phyloP scores from a whole-genome alignment of 2,113 vertebrate genomes.

The Pongo pygmaeus region DNA sequence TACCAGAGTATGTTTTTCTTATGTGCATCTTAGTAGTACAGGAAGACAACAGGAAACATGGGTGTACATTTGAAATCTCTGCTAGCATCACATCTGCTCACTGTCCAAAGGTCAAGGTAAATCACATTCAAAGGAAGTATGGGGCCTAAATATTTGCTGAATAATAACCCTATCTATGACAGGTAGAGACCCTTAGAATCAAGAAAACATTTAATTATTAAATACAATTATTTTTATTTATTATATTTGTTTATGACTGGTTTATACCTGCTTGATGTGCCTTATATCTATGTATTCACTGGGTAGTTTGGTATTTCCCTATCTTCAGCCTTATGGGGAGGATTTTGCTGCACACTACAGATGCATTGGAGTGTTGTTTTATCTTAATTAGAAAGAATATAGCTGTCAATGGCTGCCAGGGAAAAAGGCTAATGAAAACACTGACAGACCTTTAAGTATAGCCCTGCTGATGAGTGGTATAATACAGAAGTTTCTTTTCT shows the following conservation, averaged over 20 bases:
- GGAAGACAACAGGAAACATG: neutral
- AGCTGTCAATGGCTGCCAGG: constrained; percentile 63
- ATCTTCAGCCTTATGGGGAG: constrained; percentile 57
- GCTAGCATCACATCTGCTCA: neutral
- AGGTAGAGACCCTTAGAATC: neutral
- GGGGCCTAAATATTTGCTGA: neutral
- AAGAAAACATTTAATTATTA: neutral
- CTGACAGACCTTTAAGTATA: constrained; percentile 79
- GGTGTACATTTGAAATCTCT: neutral
- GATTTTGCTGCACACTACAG: constrained; percentile 22
- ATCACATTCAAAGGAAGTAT: neutral
- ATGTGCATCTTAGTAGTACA: no score
- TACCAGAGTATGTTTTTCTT: neutral
- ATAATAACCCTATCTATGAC: neutral
- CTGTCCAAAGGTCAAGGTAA: neutral
- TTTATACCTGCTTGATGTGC: neutral
- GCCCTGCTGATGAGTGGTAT: constrained; percentile 73
- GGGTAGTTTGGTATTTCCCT: constrained; percentile 32
- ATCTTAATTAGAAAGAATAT: constrained; percentile 77
- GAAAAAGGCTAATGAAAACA: constrained; percentile 79
- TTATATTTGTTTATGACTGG: neutral
- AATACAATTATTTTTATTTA: neutral
- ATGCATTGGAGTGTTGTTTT: constrained; percentile 60
- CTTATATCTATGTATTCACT: neutral
- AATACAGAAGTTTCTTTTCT: constrained; percentile 77